Conservation (phyloP, 1,140 invertebrate species). For the Drosophila asahinai region DNA sequence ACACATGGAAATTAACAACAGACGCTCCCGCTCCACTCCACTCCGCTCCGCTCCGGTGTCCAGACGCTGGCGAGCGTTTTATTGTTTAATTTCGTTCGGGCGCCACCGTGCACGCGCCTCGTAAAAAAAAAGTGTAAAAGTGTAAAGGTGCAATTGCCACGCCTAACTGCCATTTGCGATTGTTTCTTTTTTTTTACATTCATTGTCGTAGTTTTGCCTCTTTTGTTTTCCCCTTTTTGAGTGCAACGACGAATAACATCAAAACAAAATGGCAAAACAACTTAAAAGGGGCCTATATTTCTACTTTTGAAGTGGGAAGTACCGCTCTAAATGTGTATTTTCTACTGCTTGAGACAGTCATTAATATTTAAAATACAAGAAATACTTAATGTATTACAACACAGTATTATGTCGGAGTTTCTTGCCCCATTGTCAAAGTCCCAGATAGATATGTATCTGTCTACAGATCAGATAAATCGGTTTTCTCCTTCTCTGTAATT, state of each 20-base stretch:
- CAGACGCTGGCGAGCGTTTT: conserved; percentile 46
- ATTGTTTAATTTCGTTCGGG: conserved; percentile 74
- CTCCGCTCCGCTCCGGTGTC: conserved; percentile 10
- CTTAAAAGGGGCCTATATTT: conserved; percentile 1
- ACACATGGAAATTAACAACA: conserved; percentile 48
- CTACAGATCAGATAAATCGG: not conserved
- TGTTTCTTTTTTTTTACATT: conserved; percentile 20
- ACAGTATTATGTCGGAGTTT: too few relatives aligned
- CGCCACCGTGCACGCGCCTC: conserved; percentile 72
- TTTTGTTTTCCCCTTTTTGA: conserved; percentile 20
- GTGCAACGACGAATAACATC: conserved; percentile 11
- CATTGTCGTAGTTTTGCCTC: conserved; percentile 7
- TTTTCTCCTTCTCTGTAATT: not conserved
- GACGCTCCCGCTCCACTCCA: conserved; percentile 10
- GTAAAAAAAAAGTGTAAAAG: conserved; percentile 52
- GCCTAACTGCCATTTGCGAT: conserved; percentile 57
- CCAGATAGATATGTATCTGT: too few relatives aligned
- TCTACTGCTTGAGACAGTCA: not conserved
- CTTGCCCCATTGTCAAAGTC: too few relatives aligned
- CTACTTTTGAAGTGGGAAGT: not conserved
- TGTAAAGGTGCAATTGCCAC: conserved; percentile 63
- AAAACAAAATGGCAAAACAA: conserved; percentile 10
- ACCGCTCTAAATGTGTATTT: not conserved
- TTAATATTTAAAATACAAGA: not conserved
- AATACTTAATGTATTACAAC: too few relatives aligned